Conservation (phyloP, 2,113 vertebrate genomes). For the Mustela nigripes region DNA sequence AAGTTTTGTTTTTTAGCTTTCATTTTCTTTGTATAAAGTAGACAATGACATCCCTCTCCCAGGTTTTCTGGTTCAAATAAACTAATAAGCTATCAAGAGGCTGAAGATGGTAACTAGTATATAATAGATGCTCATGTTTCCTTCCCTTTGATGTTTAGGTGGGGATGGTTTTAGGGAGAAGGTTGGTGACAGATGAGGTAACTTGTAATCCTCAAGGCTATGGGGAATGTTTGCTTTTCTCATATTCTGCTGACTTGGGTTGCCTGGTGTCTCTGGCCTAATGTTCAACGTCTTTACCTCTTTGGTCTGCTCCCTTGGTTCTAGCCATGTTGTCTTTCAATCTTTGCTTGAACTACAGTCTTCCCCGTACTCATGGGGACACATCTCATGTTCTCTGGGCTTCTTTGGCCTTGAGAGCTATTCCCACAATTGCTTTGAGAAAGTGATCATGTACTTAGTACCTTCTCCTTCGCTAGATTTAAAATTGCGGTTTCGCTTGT, state of each 20-base stretch:
- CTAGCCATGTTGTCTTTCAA: not conserved
- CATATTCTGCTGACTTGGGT: not conserved
- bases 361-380: not conserved
- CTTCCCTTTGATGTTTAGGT: not conserved
- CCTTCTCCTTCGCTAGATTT: not conserved
- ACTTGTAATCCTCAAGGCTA: not conserved
- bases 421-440: not conserved
- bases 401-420: not conserved
- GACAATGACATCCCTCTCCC: not conserved
- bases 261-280: not conserved
- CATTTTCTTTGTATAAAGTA: not conserved
- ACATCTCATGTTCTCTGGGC: not conserved
- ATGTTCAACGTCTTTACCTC: not conserved
- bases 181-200: not conserved
- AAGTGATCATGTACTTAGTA: not conserved
- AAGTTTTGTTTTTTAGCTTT: not conserved
- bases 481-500: not conserved
- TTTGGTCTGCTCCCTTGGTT: not conserved
- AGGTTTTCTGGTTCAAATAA: not conserved
- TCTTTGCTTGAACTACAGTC: not conserved
- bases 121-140: not conserved
- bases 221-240: not conserved
- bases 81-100: not conserved
- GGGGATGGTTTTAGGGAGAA: not conserved
- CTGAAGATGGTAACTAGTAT: not conserved